Percentiles rank a stretch among this genome's conserved stretches.
Conservation (phyloP, 2,888 invertebrate genomes). For the Ceratothoa steindachneri region DNA sequence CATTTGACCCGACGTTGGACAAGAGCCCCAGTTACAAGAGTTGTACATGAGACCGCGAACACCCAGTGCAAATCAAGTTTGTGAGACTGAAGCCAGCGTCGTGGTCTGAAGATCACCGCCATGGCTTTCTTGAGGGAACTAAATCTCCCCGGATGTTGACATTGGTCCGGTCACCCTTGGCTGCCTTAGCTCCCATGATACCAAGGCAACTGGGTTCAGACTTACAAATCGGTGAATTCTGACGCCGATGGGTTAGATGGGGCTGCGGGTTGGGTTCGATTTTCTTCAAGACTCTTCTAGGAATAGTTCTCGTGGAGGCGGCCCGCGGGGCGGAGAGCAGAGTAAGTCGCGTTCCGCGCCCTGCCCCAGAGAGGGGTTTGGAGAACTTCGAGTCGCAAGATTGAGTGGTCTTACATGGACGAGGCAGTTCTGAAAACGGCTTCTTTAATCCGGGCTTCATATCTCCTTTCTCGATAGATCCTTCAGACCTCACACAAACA, state of each 20-base stretch:
- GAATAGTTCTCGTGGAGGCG: neutral
- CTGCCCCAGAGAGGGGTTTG: neutral
- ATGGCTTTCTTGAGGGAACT: neutral
- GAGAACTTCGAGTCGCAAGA: neutral
- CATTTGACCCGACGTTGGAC: neutral
- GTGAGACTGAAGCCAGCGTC: constrained; percentile 9
- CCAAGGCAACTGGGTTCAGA: neutral
- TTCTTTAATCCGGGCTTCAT: neutral
- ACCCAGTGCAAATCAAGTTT: neutral
- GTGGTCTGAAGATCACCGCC: constrained; percentile 5
- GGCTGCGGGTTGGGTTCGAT: neutral
- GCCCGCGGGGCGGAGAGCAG: neutral
- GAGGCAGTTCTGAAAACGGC: neutral
- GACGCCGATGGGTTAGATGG: neutral
- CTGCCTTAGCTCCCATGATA: neutral
- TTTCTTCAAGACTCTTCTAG: neutral
- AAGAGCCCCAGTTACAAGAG: constrained; percentile 1
- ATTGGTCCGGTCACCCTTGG: neutral
- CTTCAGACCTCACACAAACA: neutral
- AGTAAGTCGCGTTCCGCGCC: neutral
- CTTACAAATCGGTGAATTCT: neutral
- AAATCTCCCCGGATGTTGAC: neutral
- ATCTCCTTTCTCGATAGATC: neutral
- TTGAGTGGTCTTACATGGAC: neutral
- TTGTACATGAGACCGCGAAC: neutral